Percentiles rank a stretch among this genome's conserved stretches.
Evolutionary conservation across 2,888 invertebrate species (phyloP).

Genomic region (Elmis aenea): DNA sequence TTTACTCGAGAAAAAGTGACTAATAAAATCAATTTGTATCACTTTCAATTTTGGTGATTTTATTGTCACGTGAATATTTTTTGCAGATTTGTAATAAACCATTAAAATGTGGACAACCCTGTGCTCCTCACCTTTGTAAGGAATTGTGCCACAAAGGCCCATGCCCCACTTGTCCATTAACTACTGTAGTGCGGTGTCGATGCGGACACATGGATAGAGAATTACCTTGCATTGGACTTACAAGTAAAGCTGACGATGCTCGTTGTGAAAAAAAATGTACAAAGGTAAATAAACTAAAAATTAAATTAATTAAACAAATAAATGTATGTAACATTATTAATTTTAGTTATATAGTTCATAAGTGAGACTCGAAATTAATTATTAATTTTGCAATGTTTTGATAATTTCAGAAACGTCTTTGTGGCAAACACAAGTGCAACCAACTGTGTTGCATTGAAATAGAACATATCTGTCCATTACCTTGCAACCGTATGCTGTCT

Average conservation of each 20-base stretch:
- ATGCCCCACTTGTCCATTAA: constrained; percentile 74
- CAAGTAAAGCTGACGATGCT: constrained; percentile 65
- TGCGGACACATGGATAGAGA: constrained; percentile 83
- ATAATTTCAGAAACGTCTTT: constrained; percentile 64
- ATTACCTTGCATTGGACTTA: constrained; percentile 69
- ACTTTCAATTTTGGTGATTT: too few species aligned
- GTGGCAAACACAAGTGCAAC: constrained; percentile 88
- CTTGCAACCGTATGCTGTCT: constrained; percentile 74
- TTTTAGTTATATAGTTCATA: not conserved
- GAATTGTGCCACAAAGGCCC: constrained; percentile 63
- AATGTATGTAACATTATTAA: too few species aligned
- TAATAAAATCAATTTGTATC: too few species aligned
- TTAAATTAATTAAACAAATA: too few species aligned
- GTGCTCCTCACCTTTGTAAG: constrained; percentile 65
- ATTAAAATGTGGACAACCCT: constrained; percentile 63
- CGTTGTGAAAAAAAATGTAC: constrained; percentile 87
- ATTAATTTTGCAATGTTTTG: too few species aligned
- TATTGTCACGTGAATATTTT: too few species aligned
- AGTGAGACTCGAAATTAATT: not conserved
- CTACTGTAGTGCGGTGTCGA: constrained; percentile 72
- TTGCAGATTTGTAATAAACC: constrained; percentile 58
- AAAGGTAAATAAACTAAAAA: constrained; percentile 55
- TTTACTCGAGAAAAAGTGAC: too few species aligned
- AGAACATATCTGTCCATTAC: constrained; percentile 79
- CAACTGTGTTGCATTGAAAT: constrained; percentile 81